These are phyloP conservation scores for Acrocera orbiculus DNA, from an alignment of 2,888 invertebrate genomes.

Conservation along the genomic window DNA sequence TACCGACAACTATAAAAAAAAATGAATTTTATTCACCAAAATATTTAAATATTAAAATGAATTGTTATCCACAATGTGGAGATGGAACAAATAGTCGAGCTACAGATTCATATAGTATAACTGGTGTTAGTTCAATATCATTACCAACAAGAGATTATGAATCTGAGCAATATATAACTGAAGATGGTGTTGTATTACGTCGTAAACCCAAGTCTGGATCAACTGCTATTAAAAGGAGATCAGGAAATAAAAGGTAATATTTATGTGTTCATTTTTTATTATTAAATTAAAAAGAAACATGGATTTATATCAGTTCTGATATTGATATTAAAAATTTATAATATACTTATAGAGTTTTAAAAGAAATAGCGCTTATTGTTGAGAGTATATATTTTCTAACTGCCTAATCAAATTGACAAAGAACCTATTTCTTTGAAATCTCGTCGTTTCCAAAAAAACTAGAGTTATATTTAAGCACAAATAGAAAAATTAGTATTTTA, in stretches of 20 bases:
- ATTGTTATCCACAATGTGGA: constrained; percentile 27
- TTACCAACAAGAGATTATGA: not conserved
- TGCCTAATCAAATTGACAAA: too few species aligned
- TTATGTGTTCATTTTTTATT: too few species aligned
- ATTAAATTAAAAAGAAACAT: too few species aligned
- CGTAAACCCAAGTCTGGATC: constrained; percentile 38
- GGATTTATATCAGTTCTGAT: too few species aligned
- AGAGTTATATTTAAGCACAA: too few species aligned
- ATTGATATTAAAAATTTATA: too few species aligned
- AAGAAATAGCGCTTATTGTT: too few species aligned
- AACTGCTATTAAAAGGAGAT: constrained; percentile 49
- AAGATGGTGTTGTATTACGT: constrained; percentile 37
- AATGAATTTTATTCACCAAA: constrained; percentile 19
- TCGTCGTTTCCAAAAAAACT: too few species aligned
- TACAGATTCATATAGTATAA: constrained; percentile 13
- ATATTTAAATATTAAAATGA: constrained; percentile 29
- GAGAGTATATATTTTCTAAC: too few species aligned
- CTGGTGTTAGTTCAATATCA: constrained; percentile 12
- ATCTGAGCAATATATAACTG: constrained; percentile 16
- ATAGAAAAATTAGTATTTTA: too few species aligned
- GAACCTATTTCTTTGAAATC: too few species aligned
- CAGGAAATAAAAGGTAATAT: constrained; percentile 44
- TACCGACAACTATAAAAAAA: constrained; percentile 24
- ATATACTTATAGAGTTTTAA: too few species aligned
- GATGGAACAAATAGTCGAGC: constrained; percentile 21